Percentiles rank a stretch among this genome's conserved stretches.
These are phyloP conservation scores for Neostethus bicornis DNA, from an alignment of 2,797 vertebrate genomes.

Conservation along the genomic window DNA sequence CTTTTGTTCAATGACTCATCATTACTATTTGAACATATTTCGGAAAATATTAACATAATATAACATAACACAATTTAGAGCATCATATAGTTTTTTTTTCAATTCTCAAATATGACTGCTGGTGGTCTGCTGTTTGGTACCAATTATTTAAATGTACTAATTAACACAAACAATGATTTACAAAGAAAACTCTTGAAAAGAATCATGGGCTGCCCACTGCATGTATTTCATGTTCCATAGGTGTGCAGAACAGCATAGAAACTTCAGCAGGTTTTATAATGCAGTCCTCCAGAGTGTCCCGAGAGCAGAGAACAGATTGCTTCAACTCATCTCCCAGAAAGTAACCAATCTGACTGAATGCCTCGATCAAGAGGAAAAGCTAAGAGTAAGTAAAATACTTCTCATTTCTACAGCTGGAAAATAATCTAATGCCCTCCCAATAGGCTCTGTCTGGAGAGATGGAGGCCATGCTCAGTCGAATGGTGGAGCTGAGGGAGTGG, in stretches of 20 bases:
- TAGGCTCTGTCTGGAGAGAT: slow-evolving; percentile 70
- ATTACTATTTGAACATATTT: no score
- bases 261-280: slow-evolving; percentile 71
- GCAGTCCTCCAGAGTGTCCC: slow-evolving; percentile 74
- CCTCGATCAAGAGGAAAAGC: slow-evolving; percentile 75
- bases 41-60: no score
- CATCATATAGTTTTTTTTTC: no score
- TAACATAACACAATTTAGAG: no score
- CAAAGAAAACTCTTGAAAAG: no score
- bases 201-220: neutral
- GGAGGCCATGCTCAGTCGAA: slow-evolving; percentile 34
- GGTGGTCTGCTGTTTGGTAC: no score
- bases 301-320: slow-evolving; percentile 70
- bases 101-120: no score
- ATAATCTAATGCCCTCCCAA: neutral
- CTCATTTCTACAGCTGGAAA: neutral
- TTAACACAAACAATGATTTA: no score
- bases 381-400: slow-evolving; percentile 73
- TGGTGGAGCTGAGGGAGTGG: slow-evolving; percentile 72
- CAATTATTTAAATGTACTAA: no score
- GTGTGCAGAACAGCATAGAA: slow-evolving; percentile 79
- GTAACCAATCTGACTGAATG: slow-evolving; percentile 84
- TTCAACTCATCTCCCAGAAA: slow-evolving; percentile 64
- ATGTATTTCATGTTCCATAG: slow-evolving; percentile 63
- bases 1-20: no score